Conservation (phyloP, 2,888 invertebrate genomes). For the Conchocele bisecta region DNA sequence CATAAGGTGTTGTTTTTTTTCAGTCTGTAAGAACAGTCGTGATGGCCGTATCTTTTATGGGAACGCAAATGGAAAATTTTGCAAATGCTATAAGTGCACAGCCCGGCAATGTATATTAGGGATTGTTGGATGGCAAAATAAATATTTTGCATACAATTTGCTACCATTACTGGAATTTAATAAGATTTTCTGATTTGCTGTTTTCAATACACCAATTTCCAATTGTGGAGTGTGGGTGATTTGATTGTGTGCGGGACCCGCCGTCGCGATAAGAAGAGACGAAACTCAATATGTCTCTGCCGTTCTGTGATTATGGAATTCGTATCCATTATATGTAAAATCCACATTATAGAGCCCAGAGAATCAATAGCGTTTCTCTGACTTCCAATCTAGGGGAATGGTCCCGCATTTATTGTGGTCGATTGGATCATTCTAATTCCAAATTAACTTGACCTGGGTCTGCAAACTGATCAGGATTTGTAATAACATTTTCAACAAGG, state of each 20-base stretch:
- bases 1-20: too few species aligned
- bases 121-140: conserved; percentile 49
- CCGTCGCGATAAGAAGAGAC: conserved; percentile 41
- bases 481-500: conserved; percentile 51
- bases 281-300: conserved; percentile 62
- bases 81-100: too few species aligned
- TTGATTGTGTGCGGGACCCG: conserved; percentile 41
- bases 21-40: too few species aligned
- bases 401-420: conserved; percentile 54
- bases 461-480: conserved; percentile 59
- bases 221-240: conserved; percentile 46
- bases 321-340: conserved; percentile 68
- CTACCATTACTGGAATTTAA: conserved; percentile 56
- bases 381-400: conserved; percentile 48
- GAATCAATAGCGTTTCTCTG: conserved; percentile 61
- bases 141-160: conserved; percentile 56
- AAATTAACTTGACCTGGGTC: conserved; percentile 68
- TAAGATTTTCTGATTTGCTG: conserved; percentile 48
- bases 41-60: too few species aligned
- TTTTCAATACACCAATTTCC: conserved; percentile 58
- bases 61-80: too few species aligned
- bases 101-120: too few species aligned
- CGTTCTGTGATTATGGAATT: conserved; percentile 45
- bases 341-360: conserved; percentile 62
- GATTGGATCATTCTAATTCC: conserved; percentile 63